These are phyloP conservation scores for Oreochromis grahami DNA, from an alignment of 2,797 vertebrate species.

Conservation along the genomic window DNA sequence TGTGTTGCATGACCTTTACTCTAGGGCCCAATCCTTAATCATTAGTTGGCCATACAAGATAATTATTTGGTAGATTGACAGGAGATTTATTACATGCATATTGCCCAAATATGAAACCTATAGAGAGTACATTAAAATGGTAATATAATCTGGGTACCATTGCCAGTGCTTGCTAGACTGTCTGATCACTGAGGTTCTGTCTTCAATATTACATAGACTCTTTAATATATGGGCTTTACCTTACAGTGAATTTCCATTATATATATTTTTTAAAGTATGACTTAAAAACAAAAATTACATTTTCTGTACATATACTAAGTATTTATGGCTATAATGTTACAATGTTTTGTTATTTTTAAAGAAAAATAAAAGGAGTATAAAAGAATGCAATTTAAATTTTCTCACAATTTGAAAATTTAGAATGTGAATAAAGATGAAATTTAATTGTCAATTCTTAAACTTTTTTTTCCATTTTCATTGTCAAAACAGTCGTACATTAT, in stretches of 20 bases:
- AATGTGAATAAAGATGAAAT: not conserved
- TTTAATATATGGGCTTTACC: not conserved
- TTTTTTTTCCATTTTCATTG: rapidly evolving
- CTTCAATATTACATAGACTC: not conserved
- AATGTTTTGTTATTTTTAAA: not conserved
- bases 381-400: rapidly evolving
- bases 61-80: not conserved
- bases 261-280: not conserved
- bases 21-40: not conserved
- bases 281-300: not conserved
- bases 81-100: not conserved
- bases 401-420: not conserved
- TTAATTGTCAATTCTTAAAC: not conserved
- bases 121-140: not conserved
- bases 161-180: not conserved
- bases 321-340: not conserved
- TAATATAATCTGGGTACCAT: not conserved
- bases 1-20: not conserved
- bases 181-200: not conserved
- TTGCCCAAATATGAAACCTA: not conserved
- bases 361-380: not conserved
- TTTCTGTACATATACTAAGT: not conserved
- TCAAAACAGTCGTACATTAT: not conserved
- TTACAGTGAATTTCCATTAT: not conserved
- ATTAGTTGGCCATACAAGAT: not conserved